Conservation (phyloP, 2,888 invertebrate genomes). For the Brenthis ino region DNA sequence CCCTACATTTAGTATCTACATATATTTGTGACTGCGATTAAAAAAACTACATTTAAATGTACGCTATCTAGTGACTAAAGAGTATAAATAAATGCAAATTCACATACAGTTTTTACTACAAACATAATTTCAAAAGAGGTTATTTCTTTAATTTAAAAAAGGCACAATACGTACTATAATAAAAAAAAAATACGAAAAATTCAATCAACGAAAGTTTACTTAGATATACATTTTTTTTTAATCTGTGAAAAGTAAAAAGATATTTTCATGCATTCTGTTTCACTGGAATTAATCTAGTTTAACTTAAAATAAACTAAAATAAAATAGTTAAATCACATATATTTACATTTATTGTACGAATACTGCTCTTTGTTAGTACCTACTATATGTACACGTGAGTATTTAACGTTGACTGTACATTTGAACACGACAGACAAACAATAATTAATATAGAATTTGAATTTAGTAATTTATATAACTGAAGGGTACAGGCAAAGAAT, state of each 20-base stretch:
- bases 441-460: neutral
- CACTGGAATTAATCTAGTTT: too few relatives aligned
- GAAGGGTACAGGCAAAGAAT: too few relatives aligned
- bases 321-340: conserved; percentile 21
- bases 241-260: too few relatives aligned
- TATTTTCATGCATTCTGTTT: too few relatives aligned
- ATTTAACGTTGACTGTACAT: conserved; percentile 31
- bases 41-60: neutral
- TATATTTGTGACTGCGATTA: conserved; percentile 9
- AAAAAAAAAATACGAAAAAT: too few relatives aligned
- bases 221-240: too few relatives aligned
- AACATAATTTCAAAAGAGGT: too few relatives aligned
- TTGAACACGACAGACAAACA: neutral
- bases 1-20: conserved; percentile 50
- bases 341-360: conserved; percentile 44
- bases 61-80: conserved; percentile 28
- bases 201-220: too few relatives aligned
- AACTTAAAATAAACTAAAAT: neutral
- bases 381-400: conserved; percentile 45
- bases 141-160: too few relatives aligned
- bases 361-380: conserved; percentile 47
- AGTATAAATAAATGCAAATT: neutral
- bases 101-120: too few relatives aligned
- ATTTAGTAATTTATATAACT: too few relatives aligned
- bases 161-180: too few relatives aligned